Evolutionary conservation across 2,888 invertebrate genomes (phyloP), one percentile per base, ranked within the genome.

Genomic region (Belgica antarctica): DNA sequence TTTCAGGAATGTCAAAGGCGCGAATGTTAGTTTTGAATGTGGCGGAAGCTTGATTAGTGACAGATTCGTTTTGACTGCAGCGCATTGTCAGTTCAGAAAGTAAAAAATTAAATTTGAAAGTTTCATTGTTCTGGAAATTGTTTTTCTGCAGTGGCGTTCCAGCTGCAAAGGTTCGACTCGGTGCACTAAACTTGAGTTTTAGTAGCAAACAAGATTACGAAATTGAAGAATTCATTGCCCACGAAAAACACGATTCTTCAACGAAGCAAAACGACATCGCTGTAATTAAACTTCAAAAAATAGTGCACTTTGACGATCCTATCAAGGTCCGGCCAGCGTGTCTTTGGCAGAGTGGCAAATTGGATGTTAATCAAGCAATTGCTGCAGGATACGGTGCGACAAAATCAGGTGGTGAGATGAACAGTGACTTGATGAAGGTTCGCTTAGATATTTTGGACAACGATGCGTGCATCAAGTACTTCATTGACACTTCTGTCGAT

Each of bases 51-150:
- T 85, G 34, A 79, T 86, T 36, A 82, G 81, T 71, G 80, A 81
- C 12, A 74, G 78, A n/a, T 83, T 81, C 76, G 77, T 86, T 8
- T 76, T 86, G 1, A 84, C 85, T 1, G 85, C 85, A 5, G 85
- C 84, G 8, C 85, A 85, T 74, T 85, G 71, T n/a, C n/a, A n/a
- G n/a, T n/a, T n/a, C n/a, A n/a, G n/a, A n/a, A n/a, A n/a, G n/a
- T n/a, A n/a, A n/a, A n/a, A n/a, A n/a, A n/a, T n/a, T n/a, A n/a
- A n/a, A n/a, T n/a, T n/a, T n/a, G n/a, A n/a, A n/a, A n/a, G n/a
- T n/a, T n/a, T n/a, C n/a, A n/a, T n/a, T n/a, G n/a, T n/a, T n/a
- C n/a, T n/a, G n/a, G n/a, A n/a, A n/a, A n/a, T n/a, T n/a, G n/a
- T n/a, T n/a, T n/a, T n/a, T n/a, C n/a, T n/a, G n/a, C n/a, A n/a